These are phyloP conservation scores for Lepidothrix coronata DNA, from an alignment of 2,113 vertebrate species.

Conservation along the genomic window DNA sequence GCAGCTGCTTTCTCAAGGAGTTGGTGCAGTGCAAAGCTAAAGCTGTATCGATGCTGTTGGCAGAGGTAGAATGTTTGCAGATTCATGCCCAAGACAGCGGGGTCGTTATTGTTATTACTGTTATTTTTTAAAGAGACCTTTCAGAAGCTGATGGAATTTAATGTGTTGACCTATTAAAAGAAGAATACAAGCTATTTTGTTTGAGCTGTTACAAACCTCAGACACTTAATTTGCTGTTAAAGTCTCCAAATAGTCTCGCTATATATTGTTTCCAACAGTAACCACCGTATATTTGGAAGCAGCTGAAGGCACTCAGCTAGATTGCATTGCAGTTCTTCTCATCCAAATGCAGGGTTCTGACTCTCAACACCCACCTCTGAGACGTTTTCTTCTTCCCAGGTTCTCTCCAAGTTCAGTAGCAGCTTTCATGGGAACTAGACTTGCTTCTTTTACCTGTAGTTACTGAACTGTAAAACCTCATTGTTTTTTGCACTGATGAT, in stretches of 20 bases:
- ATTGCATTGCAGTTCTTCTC: slow-evolving; percentile 27
- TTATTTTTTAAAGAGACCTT: slow-evolving; percentile 52
- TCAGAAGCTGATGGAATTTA: slow-evolving; percentile 33
- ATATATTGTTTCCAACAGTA: slow-evolving; percentile 5
- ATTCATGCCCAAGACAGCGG: not conserved
- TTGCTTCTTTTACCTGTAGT: slow-evolving; percentile 78
- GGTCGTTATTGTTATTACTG: not conserved
- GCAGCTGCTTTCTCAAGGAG: not conserved
- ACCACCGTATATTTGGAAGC: not conserved
- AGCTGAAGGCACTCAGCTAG: slow-evolving; percentile 19
- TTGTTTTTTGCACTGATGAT: slow-evolving; percentile 88
- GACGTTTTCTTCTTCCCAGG: slow-evolving; percentile 30
- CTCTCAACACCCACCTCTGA: slow-evolving; percentile 25
- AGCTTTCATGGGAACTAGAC: slow-evolving; percentile 60
- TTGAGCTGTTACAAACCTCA: slow-evolving; percentile 53
- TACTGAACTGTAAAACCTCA: slow-evolving; percentile 87
- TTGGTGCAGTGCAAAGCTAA: not conserved
- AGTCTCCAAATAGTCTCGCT: slow-evolving; percentile 25
- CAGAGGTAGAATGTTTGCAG: not conserved
- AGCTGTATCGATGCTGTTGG: not conserved
- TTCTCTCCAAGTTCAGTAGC: slow-evolving; percentile 54
- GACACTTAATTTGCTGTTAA: slow-evolving; percentile 29
- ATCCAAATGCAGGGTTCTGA: slow-evolving; percentile 58
- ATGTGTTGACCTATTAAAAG: slow-evolving; percentile 28
- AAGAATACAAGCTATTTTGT: slow-evolving; percentile 35